Percentiles rank a stretch among this genome's conserved stretches.
phyloP scores from a whole-genome alignment of 2,113 vertebrate species.

The Corythoichthys intestinalis region DNA sequence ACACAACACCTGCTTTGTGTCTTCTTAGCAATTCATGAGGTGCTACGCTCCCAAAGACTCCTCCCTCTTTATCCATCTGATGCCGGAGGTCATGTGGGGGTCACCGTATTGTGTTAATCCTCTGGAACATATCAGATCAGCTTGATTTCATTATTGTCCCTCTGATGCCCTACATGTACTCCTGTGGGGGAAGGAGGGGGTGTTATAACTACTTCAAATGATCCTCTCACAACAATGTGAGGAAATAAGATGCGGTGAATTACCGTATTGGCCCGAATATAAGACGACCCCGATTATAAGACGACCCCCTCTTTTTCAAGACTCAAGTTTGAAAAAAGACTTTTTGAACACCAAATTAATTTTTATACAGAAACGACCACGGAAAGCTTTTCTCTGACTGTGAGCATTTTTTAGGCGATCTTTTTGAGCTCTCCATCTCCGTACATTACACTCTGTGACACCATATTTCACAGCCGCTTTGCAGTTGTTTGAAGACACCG shows the following conservation, averaged over 20 bases:
- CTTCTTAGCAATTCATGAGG: slow-evolving; percentile 66
- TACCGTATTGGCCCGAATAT: no score
- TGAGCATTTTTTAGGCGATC: no score
- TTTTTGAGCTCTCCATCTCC: no score
- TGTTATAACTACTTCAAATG: slow-evolving; percentile 51
- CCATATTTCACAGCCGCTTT: no score
- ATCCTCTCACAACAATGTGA: slow-evolving; percentile 42
- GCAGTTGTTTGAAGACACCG: no score
- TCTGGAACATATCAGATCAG: slow-evolving; percentile 53
- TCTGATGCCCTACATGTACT: slow-evolving; percentile 42
- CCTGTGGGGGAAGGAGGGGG: neutral
- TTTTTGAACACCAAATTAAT: no score
- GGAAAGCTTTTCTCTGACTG: no score
- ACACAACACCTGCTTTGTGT: slow-evolving; percentile 70
- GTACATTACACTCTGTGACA: no score
- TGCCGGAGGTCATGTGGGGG: slow-evolving; percentile 44
- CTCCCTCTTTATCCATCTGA: slow-evolving; percentile 30
- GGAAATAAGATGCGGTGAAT: slow-evolving; percentile 36
- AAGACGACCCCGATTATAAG: no score
- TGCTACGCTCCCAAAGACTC: slow-evolving; percentile 15
- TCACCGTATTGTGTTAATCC: slow-evolving; percentile 57
- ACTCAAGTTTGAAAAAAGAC: no score
- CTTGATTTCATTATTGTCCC: slow-evolving; percentile 61
- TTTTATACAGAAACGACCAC: no score
- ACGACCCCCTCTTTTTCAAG: no score